Conservation (phyloP, 2,888 invertebrate genomes). For the Odontomyia ornata region DNA sequence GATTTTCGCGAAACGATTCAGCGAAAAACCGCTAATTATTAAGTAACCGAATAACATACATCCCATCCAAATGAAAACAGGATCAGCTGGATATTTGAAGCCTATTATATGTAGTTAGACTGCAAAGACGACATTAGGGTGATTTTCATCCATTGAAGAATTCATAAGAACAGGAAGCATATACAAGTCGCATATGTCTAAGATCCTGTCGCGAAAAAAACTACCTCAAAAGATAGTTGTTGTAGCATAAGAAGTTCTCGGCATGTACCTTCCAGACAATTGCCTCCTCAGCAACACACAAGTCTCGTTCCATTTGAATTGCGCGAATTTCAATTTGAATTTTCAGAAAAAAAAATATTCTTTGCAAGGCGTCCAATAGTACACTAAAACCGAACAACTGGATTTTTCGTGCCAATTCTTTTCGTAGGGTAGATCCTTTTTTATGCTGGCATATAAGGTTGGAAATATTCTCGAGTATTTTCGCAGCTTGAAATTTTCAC, state of each 20-base stretch:
- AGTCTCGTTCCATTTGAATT: background rate
- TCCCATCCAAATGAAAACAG: constrained; percentile 50
- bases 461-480: background rate
- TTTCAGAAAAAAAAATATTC: constrained; percentile 4
- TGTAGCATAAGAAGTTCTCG: background rate
- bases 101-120: background rate
- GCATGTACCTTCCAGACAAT: background rate
- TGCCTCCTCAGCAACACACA: background rate
- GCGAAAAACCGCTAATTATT: constrained; percentile 51
- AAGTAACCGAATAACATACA: constrained; percentile 45
- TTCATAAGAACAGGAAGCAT: constrained; percentile 17
- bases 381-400: constrained; percentile 2
- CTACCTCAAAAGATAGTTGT: background rate
- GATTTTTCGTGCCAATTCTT: background rate
- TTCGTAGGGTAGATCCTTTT: background rate
- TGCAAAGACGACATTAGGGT: background rate
- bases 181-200: background rate
- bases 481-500: constrained; percentile 27
- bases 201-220: constrained; percentile 35
- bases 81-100: constrained; percentile 50
- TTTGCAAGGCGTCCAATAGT: background rate
- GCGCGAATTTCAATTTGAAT: constrained; percentile 33
- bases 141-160: background rate
- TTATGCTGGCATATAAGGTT: background rate
- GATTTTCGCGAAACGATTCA: constrained; percentile 39